These are phyloP conservation scores for Clostera curtula DNA, from an alignment of 2,888 invertebrate genomes.

Conservation along the genomic window DNA sequence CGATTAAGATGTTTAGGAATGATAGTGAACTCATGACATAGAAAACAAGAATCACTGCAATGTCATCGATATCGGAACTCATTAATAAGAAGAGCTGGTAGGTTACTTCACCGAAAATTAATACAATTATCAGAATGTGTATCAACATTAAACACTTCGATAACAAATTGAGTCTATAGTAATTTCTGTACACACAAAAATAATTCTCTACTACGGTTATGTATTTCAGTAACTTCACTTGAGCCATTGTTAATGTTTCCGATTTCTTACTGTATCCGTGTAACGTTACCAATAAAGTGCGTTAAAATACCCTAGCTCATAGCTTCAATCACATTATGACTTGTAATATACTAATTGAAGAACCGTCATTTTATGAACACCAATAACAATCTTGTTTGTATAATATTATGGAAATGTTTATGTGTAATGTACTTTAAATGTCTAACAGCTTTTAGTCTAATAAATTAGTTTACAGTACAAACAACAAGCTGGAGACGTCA, in stretches of 20 bases:
- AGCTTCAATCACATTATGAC: no score
- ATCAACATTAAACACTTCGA: not conserved
- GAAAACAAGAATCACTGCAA: not conserved
- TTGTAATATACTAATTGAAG: no score
- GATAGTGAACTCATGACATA: not conserved
- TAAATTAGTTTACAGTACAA: no score
- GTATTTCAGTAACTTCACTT: not conserved
- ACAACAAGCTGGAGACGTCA: no score
- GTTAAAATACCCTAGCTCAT: no score
- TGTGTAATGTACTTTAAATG: no score
- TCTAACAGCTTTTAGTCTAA: no score
- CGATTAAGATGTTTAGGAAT: not conserved
- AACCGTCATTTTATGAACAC: no score
- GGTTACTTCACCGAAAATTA: not conserved
- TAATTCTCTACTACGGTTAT: conserved; percentile 9
- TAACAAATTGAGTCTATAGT: conserved; percentile 4
- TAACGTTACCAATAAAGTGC: no score
- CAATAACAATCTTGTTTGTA: no score
- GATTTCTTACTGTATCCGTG: not conserved
- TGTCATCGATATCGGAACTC: not conserved
- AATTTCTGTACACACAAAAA: conserved; percentile 14
- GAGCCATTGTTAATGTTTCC: not conserved
- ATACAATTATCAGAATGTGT: not conserved
- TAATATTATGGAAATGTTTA: no score
- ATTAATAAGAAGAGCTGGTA: not conserved